Evolutionary conservation across 92 coral and sea anemone genomes (phyloP), one percentile per base, ranked within the genome.

Genomic region (Phenganax subtilis): DNA sequence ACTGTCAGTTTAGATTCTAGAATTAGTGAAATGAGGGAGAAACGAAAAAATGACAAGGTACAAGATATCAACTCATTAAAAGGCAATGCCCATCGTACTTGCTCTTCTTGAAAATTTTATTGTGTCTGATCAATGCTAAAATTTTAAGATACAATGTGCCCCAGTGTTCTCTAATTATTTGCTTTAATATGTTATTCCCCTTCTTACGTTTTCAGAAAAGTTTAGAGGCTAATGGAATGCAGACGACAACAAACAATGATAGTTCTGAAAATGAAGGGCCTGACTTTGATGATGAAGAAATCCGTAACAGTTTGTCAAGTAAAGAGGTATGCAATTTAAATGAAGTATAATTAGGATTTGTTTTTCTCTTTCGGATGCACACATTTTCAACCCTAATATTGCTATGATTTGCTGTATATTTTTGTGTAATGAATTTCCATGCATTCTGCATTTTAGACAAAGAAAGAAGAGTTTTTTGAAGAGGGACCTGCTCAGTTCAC

Each of bases 401-500:
- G 47, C 47, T 37, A 37, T 37, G 47, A 37, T 37, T 5, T 37
- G 5, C 47, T 37, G 5, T 37, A 37, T 37, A 37, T 37, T 37
- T 37, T 37, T 37, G 5, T 37, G 47, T 37, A 20, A 37, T 37
- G 47, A 37, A 37, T 37, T 37, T 37, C 47, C 47, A 59, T 14
- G 65, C 16, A 59, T 59, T 6, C n/a, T 14, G n/a, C 65, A 59
- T 9, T 52, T 8, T 73, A 76, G 81, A 0, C 28, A 8, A 78
- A 61, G 60, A 78, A 29, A 6, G 82, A 78, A 12, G 55, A 62
- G 20, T 94, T 92, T 81, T 94, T 94, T 87, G 89, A 90, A 84
- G 98, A 92, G 75, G 96, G 97, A 20, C 98, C 98, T 28, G 93
- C 98, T 7, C 98, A 94, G 84, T 91, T 94, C 65, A 86, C 82